These are phyloP conservation scores for Allolobophora icterica DNA, from an alignment of 2,888 invertebrate genomes.

Conservation along the genomic window DNA sequence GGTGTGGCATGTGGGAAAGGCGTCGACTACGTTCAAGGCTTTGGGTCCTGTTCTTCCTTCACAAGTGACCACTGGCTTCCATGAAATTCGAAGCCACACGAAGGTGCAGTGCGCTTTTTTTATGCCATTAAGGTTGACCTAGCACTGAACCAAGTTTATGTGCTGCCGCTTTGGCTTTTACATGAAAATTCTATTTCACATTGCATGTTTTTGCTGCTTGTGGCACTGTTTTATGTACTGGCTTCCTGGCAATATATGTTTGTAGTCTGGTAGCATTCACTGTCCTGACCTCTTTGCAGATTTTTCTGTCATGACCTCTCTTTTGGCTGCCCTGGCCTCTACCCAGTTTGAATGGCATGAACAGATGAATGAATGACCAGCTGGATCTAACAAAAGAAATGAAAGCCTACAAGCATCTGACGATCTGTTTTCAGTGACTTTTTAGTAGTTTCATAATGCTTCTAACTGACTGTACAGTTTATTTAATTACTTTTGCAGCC, in stretches of 20 bases:
- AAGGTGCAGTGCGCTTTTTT: slow-evolving; percentile 48
- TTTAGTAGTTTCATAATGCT: not conserved
- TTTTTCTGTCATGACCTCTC: not conserved
- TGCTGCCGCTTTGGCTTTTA: not conserved
- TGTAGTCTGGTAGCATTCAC: not conserved
- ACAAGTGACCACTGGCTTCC: slow-evolving; percentile 55
- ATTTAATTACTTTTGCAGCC: slow-evolving; percentile 64
- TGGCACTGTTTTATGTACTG: not conserved
- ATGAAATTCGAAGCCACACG: slow-evolving; percentile 54
- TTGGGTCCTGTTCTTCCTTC: slow-evolving; percentile 58
- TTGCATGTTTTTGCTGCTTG: too few relatives aligned
- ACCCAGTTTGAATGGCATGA: not conserved
- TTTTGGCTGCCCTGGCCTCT: not conserved
- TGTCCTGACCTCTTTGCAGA: not conserved
- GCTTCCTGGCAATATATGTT: not conserved
- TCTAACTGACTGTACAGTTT: not conserved
- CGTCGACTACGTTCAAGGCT: slow-evolving; percentile 76
- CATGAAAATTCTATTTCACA: too few relatives aligned
- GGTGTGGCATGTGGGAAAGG: slow-evolving; percentile 74
- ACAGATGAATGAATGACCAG: not conserved
- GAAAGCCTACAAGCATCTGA: not conserved
- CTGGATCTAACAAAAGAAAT: not conserved
- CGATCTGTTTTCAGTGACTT: not conserved
- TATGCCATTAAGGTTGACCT: not conserved
- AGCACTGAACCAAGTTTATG: not conserved